Evolutionary conservation across 2,888 invertebrate species (phyloP), one percentile per base, ranked within the genome.

Genomic region (Linyphia triangularis): DNA sequence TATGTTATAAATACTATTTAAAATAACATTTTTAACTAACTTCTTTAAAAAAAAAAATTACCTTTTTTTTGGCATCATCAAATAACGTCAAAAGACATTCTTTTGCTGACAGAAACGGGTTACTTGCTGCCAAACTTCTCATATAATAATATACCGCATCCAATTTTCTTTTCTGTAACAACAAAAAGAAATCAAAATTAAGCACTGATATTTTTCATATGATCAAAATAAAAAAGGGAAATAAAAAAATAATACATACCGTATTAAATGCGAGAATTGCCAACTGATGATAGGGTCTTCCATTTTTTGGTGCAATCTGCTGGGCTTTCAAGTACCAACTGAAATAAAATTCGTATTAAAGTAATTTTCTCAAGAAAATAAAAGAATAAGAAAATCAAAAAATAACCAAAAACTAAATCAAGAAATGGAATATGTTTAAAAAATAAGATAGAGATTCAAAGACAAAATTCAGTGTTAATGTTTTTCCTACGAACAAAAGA

Each of bases 141-240:
- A 98, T 97, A 92, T 98, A 98, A 93, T 96, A 98, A 93, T 98
- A 99, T 6, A 98, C 97, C n/a, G 98, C 98, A 93, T 98, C 98
- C 90, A 98, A 94, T 94, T 97, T 97, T 92, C 97, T 95, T 93
- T 96, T 96, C 97, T 98, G 93, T 77, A 95, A 73, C 61, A 61
- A 73, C 13, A 16, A 4, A 63, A 67, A 43, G 26, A n/a, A 1
- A 28, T 70, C 16, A 61, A 72, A 59, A 33, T 59, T 24, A 33
- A 72, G 13, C 13, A 82, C 7, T 33, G 33, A n/a, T 19, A 13
- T 22, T 24, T 16, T 30, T 59, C 0, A 4, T 1, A 2, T 24
- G 4, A 40, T 67, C 9, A 51, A 28, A 63, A 19, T 19, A 24
- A 22, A 16, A 51, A 26, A n/a, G 28, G 10, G 16, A 9, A 30